Evolutionary conservation across 2,113 vertebrate species (phyloP).

Genomic region (Lampris incognitus): DNA sequence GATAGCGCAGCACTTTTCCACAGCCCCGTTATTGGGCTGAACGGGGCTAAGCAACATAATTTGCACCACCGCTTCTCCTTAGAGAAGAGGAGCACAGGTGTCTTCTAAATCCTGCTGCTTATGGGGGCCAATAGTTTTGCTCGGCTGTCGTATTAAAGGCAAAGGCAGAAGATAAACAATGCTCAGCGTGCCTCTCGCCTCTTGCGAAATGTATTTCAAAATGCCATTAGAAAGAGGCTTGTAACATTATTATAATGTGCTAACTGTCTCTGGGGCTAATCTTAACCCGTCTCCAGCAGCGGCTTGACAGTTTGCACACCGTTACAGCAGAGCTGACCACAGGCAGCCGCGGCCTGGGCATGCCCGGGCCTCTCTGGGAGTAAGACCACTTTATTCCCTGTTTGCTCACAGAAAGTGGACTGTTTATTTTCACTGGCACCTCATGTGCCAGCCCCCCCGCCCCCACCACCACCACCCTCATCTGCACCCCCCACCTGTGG

Average conservation of each 20-base stretch:
- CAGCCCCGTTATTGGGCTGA: constrained; percentile 14
- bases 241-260: constrained; percentile 14
- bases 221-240: constrained; percentile 16
- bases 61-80: neutral
- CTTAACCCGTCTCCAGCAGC: neutral
- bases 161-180: neutral
- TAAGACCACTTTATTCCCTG: neutral
- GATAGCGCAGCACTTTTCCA: constrained; percentile 9
- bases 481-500: constrained; percentile 22
- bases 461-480: neutral
- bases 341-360: neutral
- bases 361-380: constrained; percentile 3
- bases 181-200: neutral
- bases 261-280: constrained; percentile 8
- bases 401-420: constrained; percentile 14
- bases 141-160: neutral
- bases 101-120: neutral
- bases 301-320: too few relatives aligned
- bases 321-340: neutral
- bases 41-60: constrained; percentile 20
- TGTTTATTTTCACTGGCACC: constrained; percentile 12
- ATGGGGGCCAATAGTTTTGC: neutral
- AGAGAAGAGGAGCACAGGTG: constrained; percentile 1
- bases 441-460: constrained; percentile 6
- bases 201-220: constrained; percentile 35